phyloP scores from a whole-genome alignment of 2,888 invertebrate genomes.

The Tetranychus truncatus region DNA sequence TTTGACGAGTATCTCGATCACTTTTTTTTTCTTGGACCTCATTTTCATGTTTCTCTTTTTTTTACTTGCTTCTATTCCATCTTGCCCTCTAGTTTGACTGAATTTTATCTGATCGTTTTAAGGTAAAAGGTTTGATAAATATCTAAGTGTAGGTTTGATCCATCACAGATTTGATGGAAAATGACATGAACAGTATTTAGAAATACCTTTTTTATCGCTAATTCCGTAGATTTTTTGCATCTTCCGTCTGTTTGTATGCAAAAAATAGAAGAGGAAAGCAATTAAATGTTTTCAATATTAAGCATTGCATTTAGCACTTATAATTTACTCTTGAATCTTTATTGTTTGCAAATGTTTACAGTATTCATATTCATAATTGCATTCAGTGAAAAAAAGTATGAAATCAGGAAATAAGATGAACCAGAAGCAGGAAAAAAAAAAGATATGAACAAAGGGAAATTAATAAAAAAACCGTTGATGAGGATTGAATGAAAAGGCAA shows the following conservation, averaged over 20 bases:
- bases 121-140: not conserved
- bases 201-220: not conserved
- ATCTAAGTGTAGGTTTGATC: not conserved
- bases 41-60: not conserved
- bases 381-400: too few relatives aligned
- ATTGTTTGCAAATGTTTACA: too few relatives aligned
- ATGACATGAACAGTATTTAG: not conserved
- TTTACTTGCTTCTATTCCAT: not conserved
- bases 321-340: too few relatives aligned
- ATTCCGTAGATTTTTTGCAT: not conserved
- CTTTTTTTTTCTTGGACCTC: not conserved
- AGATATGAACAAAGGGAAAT: too few relatives aligned
- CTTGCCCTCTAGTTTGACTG: not conserved
- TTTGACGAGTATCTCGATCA: not conserved
- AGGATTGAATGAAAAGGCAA: too few relatives aligned
- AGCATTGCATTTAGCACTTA: too few relatives aligned
- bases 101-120: not conserved
- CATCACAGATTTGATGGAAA: not conserved
- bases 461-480: too few relatives aligned
- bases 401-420: too few relatives aligned
- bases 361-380: too few relatives aligned
- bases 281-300: too few relatives aligned
- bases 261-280: too few relatives aligned
- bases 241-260: not conserved
- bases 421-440: too few relatives aligned